A percentile compares a stretch with the other conserved stretches of the same genome.
phyloP scores from a whole-genome alignment of 2,888 invertebrate genomes.

The Drosophila mimetica region DNA sequence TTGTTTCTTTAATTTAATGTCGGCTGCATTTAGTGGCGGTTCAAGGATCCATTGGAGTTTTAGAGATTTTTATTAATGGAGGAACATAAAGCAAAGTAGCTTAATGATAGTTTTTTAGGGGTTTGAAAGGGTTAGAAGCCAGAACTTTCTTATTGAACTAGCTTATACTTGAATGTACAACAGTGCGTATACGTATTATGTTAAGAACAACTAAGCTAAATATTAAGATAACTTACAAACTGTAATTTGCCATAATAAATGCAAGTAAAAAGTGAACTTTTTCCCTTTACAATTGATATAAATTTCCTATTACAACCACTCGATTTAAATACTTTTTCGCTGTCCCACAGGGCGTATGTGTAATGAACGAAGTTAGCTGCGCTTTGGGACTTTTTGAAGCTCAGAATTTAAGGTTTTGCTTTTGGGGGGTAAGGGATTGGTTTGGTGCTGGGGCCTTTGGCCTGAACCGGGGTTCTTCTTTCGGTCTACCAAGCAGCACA shows the following conservation, averaged over 20 bases:
- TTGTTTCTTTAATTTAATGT: conserved; percentile 35
- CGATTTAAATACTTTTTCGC: conserved; percentile 41
- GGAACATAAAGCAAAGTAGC: conserved; percentile 17
- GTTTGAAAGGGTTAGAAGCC: too few relatives aligned
- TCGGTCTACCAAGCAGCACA: conserved; percentile 42
- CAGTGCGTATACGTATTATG: neutral
- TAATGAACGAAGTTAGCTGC: conserved; percentile 59
- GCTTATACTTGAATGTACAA: neutral
- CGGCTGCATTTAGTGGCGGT: conserved; percentile 7
- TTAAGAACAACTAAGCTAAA: too few relatives aligned
- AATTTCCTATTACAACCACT: conserved; percentile 1
- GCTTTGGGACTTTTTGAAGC: conserved; percentile 27
- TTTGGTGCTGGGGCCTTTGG: neutral
- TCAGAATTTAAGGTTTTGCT: conserved; percentile 16
- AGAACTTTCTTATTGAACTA: neutral
- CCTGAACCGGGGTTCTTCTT: conserved; percentile 14
- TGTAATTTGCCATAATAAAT: neutral
- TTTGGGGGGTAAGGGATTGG: conserved; percentile 13
- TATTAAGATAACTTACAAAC: too few relatives aligned
- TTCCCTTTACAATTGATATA: too few relatives aligned
- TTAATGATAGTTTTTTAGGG: conserved; percentile 16
- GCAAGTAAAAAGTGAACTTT: too few relatives aligned
- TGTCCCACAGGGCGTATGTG: conserved; percentile 63
- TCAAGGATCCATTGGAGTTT: conserved; percentile 6
- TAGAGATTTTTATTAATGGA: conserved; percentile 9